Base-by-base conservation (phyloP, 1,140 invertebrate species). In the Micrasema minimum region DNA sequence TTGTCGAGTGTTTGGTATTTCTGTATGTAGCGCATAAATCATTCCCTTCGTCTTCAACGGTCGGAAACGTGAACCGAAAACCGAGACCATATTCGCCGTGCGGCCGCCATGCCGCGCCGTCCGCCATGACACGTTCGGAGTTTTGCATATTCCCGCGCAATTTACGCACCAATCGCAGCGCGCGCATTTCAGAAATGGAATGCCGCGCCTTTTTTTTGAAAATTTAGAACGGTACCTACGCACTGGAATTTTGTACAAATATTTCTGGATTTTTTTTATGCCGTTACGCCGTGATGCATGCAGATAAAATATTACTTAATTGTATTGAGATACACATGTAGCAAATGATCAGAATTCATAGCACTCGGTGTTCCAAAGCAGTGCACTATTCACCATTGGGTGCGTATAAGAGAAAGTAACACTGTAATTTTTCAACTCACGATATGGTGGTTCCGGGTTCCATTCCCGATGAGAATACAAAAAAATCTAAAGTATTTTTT, bases 21-120 rank as follows among this genome's bases (percentile, higher is more conserved):
- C 35, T 37, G 66, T 57, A 57, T 57, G 66, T 16, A 51, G 23
- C 66, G 12, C 37, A 57, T 59, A 68, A 68, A 68, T 68, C 51
- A 59, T 10, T 53, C 53, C 53, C 3, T 38, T 14, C 20, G 46
- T 59, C 37, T 69, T 69, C 23, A n/a, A 57, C 57, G 53, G 26
- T 16, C 62, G 62, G 35, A 62, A 66, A 22, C 41, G n/a, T n/a
- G n/a, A n/a, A n/a, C n/a, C n/a, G n/a, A n/a, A n/a, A 31, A 31
- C 2, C 26, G 3, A 38, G 10, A 66, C 61, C 38, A 22, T 38
- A n/a, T 57, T 55, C 43, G 37, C n/a, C 50, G 12, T n/a, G 50
- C 69, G 9, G 37, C n/a, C 18, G 48, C 20, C 26, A 31, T 31
- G 7, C 1, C 20, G 48, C 48, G 55, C 14, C 16, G 31, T 31